Evolutionary conservation across 2,113 vertebrate genomes (phyloP).

Genomic region (Cryptomyrus ogoouensis): DNA sequence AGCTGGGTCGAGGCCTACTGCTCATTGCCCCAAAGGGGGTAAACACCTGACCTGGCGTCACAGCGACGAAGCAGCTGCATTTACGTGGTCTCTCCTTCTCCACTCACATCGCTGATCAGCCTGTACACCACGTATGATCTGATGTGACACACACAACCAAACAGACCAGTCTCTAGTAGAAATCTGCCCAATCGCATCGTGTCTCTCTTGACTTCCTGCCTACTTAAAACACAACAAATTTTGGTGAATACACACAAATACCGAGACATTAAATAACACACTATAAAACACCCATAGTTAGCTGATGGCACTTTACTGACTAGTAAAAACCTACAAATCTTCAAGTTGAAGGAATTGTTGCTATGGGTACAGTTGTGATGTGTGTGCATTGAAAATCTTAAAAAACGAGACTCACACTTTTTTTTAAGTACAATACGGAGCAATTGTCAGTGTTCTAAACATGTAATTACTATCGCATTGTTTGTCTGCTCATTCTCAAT

Average conservation of each 20-base stretch:
- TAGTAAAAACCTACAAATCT: neutral
- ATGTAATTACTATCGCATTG: slow-evolving; percentile 11
- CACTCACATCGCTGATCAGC: neutral
- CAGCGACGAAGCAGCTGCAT: neutral
- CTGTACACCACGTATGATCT: neutral
- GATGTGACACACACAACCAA: neutral
- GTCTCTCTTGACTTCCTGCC: neutral
- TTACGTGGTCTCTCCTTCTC: neutral
- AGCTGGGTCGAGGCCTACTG: neutral
- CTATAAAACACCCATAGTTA: neutral
- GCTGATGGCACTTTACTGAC: neutral
- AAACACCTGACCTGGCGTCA: neutral
- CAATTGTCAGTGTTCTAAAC: slow-evolving; percentile 7
- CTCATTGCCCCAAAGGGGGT: neutral
- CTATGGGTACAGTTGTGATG: neutral
- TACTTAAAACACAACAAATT: neutral
- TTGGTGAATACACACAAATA: neutral
- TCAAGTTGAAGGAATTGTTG: neutral
- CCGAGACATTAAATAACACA: neutral
- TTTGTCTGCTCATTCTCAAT: slow-evolving; percentile 8
- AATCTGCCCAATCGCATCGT: neutral
- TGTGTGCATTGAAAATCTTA: neutral
- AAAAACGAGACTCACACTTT: neutral
- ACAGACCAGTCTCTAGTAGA: neutral
- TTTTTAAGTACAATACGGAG: neutral